Evolutionary conservation across 2,888 invertebrate genomes (phyloP).

Genomic region (Andrena minutula): DNA sequence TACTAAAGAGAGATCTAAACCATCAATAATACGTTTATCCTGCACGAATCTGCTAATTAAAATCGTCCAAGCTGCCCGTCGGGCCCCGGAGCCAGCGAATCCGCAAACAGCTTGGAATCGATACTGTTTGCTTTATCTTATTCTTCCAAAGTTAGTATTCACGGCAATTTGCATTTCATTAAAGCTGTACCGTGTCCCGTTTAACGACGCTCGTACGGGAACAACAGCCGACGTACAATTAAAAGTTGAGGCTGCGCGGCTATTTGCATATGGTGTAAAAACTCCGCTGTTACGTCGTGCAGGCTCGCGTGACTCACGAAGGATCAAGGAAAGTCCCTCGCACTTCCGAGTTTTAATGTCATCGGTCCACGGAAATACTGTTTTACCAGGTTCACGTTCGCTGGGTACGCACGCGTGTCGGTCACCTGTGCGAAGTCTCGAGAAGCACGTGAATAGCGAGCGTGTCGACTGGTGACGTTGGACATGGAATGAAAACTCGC

Average conservation of each 20-base stretch:
- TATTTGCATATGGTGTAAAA: conserved; percentile 64
- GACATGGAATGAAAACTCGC: conserved; percentile 17
- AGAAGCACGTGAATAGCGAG: conserved; percentile 20
- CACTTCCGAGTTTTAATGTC: conserved; percentile 67
- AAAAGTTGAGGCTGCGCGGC: conserved; percentile 50
- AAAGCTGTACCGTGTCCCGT: conserved; percentile 40
- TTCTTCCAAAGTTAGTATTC: conserved; percentile 32
- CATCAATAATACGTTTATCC: background rate
- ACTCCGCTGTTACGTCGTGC: conserved; percentile 44
- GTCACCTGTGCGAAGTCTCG: conserved; percentile 39
- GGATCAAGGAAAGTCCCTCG: conserved; percentile 50
- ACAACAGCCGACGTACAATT: conserved; percentile 46
- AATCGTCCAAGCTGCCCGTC: background rate
- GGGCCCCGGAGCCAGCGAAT: background rate
- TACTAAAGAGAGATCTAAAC: background rate
- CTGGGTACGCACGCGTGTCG: conserved; percentile 44
- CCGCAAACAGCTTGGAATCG: background rate
- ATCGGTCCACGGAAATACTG: conserved; percentile 68
- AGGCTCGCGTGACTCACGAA: conserved; percentile 71
- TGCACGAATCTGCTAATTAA: conserved; percentile 3
- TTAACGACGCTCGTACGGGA: conserved; percentile 37
- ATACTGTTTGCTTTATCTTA: conserved; percentile 15
- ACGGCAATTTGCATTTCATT: conserved; percentile 57
- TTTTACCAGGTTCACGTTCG: conserved; percentile 65
- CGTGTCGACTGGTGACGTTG: conserved; percentile 7